These are phyloP conservation scores for Lasioglossum lativentre DNA, from an alignment of 2,888 invertebrate genomes.

Conservation along the genomic window DNA sequence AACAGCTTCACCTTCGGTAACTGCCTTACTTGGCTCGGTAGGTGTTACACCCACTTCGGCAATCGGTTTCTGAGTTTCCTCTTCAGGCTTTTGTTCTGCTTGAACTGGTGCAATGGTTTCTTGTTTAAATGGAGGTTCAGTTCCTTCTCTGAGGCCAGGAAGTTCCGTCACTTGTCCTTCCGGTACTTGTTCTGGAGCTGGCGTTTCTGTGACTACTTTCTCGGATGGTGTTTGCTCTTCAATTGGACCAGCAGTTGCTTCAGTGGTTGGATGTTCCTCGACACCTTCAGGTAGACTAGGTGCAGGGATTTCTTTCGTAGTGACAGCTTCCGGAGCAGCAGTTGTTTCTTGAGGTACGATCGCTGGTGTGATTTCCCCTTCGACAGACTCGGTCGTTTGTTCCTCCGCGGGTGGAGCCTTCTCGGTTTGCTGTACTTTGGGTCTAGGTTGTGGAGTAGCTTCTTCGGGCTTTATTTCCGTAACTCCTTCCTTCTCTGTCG, in stretches of 20 bases:
- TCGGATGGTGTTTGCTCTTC: constrained; percentile 47
- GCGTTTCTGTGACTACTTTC: constrained; percentile 31
- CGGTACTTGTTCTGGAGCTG: constrained; percentile 40
- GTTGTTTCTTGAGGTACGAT: constrained; percentile 28
- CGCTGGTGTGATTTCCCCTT: constrained; percentile 44
- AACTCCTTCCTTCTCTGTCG: constrained; percentile 27
- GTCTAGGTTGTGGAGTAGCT: constrained; percentile 45
- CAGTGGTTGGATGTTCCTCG: constrained; percentile 50
- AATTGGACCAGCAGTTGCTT: constrained; percentile 34
- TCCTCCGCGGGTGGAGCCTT: constrained; percentile 26
- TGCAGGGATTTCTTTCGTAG: constrained; percentile 37
- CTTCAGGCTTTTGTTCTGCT: constrained; percentile 46
- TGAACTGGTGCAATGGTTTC: constrained; percentile 47
- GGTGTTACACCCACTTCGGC: constrained; percentile 35
- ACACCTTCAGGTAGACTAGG: constrained; percentile 34
- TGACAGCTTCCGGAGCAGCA: constrained; percentile 32
- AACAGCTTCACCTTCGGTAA: constrained; percentile 18
- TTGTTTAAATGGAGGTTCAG: constrained; percentile 55
- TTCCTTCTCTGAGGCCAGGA: constrained; percentile 53
- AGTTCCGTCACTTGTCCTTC: constrained; percentile 56
- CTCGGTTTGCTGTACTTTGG: constrained; percentile 42
- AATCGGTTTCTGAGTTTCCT: constrained; percentile 39
- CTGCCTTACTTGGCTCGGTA: background rate
- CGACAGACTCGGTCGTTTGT: constrained; percentile 33
- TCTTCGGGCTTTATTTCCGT: constrained; percentile 51